Evolutionary conservation across 2,888 invertebrate genomes (phyloP).

Genomic region (Hydriomena furcata): DNA sequence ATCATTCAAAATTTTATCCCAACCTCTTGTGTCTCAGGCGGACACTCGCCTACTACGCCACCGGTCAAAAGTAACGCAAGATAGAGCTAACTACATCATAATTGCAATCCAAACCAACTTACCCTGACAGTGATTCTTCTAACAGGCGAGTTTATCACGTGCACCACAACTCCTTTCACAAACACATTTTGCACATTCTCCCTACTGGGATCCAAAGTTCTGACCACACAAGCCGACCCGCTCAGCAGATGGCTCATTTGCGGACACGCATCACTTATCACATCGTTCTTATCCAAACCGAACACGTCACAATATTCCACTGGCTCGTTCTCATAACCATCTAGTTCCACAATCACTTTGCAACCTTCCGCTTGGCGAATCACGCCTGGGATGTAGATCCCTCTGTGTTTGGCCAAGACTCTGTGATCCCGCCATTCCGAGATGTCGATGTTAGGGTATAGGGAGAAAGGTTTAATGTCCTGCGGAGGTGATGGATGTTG

Average conservation of each 20-base stretch:
- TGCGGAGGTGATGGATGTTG: constrained; percentile 81
- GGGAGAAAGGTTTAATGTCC: constrained; percentile 74
- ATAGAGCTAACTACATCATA: too few species aligned
- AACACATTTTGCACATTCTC: constrained; percentile 89
- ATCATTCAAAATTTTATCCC: too few species aligned
- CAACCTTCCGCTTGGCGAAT: constrained; percentile 89
- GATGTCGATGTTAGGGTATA: constrained; percentile 89
- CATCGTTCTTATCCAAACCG: constrained; percentile 90
- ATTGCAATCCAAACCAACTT: constrained; percentile 34
- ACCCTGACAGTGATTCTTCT: constrained; percentile 80
- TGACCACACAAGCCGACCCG: constrained; percentile 92
- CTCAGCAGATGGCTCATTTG: constrained; percentile 90
- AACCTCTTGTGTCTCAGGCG: too few species aligned
- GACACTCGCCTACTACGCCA: too few species aligned
- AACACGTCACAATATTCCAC: constrained; percentile 91
- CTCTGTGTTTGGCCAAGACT: constrained; percentile 93
- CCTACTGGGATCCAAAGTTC: constrained; percentile 83
- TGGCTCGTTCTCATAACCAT: constrained; percentile 88
- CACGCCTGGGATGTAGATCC: constrained; percentile 93
- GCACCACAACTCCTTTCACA: constrained; percentile 91
- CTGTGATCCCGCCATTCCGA: constrained; percentile 97
- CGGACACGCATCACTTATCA: constrained; percentile 97
- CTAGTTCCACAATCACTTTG: constrained; percentile 92
- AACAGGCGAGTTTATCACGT: constrained; percentile 74
- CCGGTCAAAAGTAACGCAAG: too few species aligned